A percentile compares a stretch with the other conserved stretches of the same genome.
phyloP scores from a whole-genome alignment of 2,797 vertebrate species.

The Poecilia wingei region DNA sequence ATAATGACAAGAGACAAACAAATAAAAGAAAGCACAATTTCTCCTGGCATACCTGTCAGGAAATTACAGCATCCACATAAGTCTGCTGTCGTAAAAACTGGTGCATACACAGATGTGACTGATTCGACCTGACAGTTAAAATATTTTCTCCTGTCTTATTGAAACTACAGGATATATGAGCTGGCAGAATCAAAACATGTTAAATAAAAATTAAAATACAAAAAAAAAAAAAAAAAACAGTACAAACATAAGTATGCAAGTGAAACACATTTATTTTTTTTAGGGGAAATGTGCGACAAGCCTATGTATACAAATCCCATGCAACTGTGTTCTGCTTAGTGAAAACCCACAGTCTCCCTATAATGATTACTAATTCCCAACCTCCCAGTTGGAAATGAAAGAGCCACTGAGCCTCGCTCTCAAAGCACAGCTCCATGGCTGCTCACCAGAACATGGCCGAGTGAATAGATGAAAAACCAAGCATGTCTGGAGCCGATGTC shows the following conservation, averaged over 20 bases:
- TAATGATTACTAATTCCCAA: slow-evolving; percentile 50
- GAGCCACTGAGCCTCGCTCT: slow-evolving; percentile 43
- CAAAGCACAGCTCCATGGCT: slow-evolving; percentile 58
- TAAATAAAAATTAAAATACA: too few relatives aligned
- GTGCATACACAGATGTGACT: background rate
- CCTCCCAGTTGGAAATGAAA: slow-evolving; percentile 51
- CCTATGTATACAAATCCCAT: slow-evolving; percentile 33
- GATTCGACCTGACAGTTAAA: slow-evolving; percentile 1
- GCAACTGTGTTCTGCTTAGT: slow-evolving; percentile 14
- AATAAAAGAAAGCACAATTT: background rate
- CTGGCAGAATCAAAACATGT: background rate
- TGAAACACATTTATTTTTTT: background rate
- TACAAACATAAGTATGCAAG: background rate
- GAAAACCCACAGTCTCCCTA: slow-evolving; percentile 44
- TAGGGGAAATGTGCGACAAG: background rate
- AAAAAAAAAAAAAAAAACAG: rapidly evolving
- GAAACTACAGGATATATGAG: background rate
- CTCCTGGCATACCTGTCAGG: background rate
- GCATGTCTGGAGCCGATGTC: slow-evolving; percentile 64
- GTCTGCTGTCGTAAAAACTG: background rate
- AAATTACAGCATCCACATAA: background rate
- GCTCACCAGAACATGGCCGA: slow-evolving; percentile 59
- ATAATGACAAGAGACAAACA: slow-evolving; percentile 6
- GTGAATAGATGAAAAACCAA: slow-evolving; percentile 71
- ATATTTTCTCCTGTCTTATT: background rate